Evolutionary conservation across 2,113 vertebrate species (phyloP), one percentile per base, ranked within the genome.

Genomic region (Strix uralensis): DNA sequence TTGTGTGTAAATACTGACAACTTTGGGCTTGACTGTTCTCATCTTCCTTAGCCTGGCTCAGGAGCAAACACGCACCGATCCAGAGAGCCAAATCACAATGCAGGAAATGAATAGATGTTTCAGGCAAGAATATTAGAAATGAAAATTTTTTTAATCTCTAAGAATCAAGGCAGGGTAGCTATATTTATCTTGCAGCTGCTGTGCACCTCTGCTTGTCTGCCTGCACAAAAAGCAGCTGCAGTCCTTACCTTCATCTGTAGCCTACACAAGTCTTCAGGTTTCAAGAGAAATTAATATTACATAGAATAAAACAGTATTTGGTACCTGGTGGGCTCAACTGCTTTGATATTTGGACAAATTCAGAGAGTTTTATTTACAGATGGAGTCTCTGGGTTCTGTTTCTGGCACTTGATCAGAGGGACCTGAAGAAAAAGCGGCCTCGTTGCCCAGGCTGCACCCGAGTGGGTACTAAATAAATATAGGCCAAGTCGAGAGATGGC

Each of bases 311-410:
- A 27, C 18, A 51, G 19, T 27, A 21, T 23, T 75, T 66, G 36
- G n/a, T 30, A 90, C 71, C 86, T 38, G 38, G 27, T 66, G 70
- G 78, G 46, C 54, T 81, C 71, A 54, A 86, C 11, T 32, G 52
- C 89, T 97, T 70, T 86, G 78, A 90, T 51, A 59, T 80, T 90
- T 79, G 90, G 78, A 93, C 29, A 80, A 86, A 86, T 73, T 62
- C 57, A 27, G 65, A 0, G 34, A 55, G 47, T 38, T 88, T 70
- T 77, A 77, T 84, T 92, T 90, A 81, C 58, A 47, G 78, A 66
- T 5, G 51, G 70, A 87, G 25, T 66, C 57, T 84, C 85, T 54
- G 46, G 27, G 26, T 44, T 92, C 55, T 75, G 57, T 29, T 86
- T 74, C 57, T 79, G 79, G 92, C 69, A 38, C 32, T 61, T 3